A percentile compares a stretch with the other conserved stretches of the same genome.
Evolutionary conservation across 2,113 vertebrate species (phyloP).

Genomic region (Petromus typicus): DNA sequence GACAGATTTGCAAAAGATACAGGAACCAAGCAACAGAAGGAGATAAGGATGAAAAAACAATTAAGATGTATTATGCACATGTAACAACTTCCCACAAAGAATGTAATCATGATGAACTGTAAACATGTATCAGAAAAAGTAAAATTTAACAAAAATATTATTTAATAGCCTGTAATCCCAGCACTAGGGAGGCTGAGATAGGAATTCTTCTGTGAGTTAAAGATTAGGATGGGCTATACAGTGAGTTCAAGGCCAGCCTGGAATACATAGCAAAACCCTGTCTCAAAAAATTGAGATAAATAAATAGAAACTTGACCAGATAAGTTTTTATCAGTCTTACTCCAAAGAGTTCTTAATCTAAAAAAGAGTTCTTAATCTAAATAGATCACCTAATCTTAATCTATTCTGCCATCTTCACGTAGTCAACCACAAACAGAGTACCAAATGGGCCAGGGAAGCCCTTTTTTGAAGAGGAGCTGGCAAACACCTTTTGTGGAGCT

Average conservation of each 20-base stretch:
- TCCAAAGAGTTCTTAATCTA: background rate
- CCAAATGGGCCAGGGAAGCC: background rate
- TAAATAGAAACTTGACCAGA: slow-evolving; percentile 26
- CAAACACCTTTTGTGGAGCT: background rate
- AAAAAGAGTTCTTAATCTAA: background rate
- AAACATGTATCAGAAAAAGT: background rate
- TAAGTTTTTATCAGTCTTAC: background rate
- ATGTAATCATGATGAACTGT: background rate
- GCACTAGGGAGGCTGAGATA: background rate
- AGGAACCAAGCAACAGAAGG: background rate
- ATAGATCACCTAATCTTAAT: background rate
- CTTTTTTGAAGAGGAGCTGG: background rate
- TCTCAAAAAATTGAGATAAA: background rate
- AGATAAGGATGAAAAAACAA: background rate
- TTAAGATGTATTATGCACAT: background rate
- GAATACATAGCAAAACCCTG: background rate
- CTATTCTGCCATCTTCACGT: too few species aligned
- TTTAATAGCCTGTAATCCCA: background rate
- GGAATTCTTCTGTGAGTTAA: too few species aligned
- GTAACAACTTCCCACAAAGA: background rate
- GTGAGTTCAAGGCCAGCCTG: background rate
- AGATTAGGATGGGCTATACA: too few species aligned
- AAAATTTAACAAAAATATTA: slow-evolving; percentile 6
- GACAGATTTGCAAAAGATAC: background rate
- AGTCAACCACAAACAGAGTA: background rate